These are phyloP conservation scores for Pachyseris speciosa DNA, from an alignment of 64 coral and sea anemone species.

Conservation along the genomic window DNA sequence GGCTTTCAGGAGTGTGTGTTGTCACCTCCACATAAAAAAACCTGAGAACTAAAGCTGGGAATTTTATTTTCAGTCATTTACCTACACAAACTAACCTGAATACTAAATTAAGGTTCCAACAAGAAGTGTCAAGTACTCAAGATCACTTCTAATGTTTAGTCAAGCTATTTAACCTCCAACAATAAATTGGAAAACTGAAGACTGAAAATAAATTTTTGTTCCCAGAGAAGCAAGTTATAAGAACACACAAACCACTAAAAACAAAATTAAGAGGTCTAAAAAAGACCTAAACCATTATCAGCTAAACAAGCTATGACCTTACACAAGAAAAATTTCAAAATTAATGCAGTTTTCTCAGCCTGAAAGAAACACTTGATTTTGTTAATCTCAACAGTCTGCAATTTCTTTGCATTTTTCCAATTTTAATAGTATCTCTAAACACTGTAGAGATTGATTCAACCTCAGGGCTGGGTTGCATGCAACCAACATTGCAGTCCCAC, in stretches of 20 bases:
- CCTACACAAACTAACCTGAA: background rate
- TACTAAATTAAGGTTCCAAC: background rate
- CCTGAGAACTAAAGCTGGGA: background rate
- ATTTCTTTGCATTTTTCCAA: no score
- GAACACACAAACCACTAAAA: conserved; percentile 24
- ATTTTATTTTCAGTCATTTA: background rate
- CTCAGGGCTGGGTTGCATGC: no score
- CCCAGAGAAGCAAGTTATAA: background rate
- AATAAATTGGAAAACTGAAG: background rate
- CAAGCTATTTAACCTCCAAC: background rate
- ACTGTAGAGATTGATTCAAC: no score
- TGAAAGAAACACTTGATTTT: no score
- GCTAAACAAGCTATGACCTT: no score
- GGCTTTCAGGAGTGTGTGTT: background rate
- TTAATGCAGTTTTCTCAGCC: no score
- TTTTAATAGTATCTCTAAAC: no score
- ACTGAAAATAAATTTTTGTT: background rate
- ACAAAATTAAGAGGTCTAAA: background rate
- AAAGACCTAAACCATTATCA: background rate
- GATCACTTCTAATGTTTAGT: background rate
- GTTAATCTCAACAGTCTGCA: no score
- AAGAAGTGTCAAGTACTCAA: background rate
- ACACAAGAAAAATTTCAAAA: no score
- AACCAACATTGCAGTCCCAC: no score
- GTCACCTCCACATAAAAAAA: background rate